Evolutionary conservation across 1,140 invertebrate genomes (phyloP), one percentile per base, ranked within the genome.

Genomic region (Caenorhabditis briggsae): DNA sequence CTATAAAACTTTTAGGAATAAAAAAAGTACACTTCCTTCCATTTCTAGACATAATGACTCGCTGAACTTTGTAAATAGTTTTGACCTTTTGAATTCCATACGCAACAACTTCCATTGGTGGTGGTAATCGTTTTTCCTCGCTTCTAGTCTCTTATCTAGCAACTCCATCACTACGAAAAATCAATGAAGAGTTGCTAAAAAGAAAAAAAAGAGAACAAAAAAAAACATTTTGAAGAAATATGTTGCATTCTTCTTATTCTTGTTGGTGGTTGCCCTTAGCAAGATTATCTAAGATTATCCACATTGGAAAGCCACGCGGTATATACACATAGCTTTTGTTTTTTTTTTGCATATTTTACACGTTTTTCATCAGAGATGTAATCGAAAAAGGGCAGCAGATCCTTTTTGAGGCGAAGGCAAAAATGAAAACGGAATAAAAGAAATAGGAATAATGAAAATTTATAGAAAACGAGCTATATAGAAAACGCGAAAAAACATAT

Each of bases 201-300:
- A 18, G 25, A 61, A 46, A 48, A 78, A 23, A 25, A 53, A 53
- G 14, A 11, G 50, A 53, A 53, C 50, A 53, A 16, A 53, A 78
- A 33, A 25, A 55, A 18, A n/a, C 2, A 53, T 83, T 53, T 48
- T 6, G 2, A n/a, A 55, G 16, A 20, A 55, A 20, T 8, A 2
- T 53, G 43, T 78, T 78, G 43, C 70, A 20, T 78, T 20, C 41
- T 23, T 5, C 48, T 82, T 2, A 1, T 43, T 56, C 53, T 55
- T 53, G 41, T 11, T 41, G 25, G 46, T 83, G 53, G 18, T 53
- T 7, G 58, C 41, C 48, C 14, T 33, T 33, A 33, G 33, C 53
- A 83, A 59, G 82, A 83, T 83, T 41, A 59, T 61, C 74, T 74
- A 25, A 9, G 87, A 78, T 78, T 78, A 78, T 78, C 70, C n/a